A percentile compares a stretch with the other conserved stretches of the same genome.
Conservation (phyloP, 1,140 invertebrate species). For the Delia radicum region DNA sequence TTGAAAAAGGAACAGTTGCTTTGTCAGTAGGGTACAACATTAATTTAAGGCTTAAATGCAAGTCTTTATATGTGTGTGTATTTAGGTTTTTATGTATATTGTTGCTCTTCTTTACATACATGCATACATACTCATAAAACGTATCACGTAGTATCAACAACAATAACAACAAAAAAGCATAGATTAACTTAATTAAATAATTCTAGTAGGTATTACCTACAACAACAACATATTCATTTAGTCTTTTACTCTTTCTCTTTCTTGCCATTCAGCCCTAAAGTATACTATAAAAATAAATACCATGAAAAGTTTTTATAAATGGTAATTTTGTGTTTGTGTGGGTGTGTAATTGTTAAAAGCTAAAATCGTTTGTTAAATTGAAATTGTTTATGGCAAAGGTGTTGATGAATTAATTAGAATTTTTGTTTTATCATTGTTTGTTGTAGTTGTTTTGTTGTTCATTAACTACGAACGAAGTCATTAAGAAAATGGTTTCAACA, state of each 20-base stretch:
- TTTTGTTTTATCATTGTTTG: background rate
- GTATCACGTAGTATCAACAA: background rate
- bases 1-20: too few relatives aligned
- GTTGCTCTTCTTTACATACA: background rate
- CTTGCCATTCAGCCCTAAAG: too few relatives aligned
- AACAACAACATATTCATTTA: background rate
- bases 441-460: background rate
- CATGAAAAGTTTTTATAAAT: too few relatives aligned
- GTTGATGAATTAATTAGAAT: slow-evolving; percentile 5
- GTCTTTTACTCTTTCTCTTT: background rate
- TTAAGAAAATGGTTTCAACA: background rate
- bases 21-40: too few relatives aligned
- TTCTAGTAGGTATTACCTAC: too few relatives aligned
- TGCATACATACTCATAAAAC: background rate
- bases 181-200: background rate
- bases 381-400: background rate
- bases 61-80: too few relatives aligned
- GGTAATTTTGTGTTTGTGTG: background rate
- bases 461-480: background rate
- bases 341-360: background rate
- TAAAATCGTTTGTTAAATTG: background rate
- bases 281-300: too few relatives aligned
- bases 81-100: background rate
- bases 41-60: too few relatives aligned
- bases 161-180: background rate